Base-by-base conservation (phyloP, 2,113 vertebrate genomes). In the Craseonycteris thonglongyai region DNA sequence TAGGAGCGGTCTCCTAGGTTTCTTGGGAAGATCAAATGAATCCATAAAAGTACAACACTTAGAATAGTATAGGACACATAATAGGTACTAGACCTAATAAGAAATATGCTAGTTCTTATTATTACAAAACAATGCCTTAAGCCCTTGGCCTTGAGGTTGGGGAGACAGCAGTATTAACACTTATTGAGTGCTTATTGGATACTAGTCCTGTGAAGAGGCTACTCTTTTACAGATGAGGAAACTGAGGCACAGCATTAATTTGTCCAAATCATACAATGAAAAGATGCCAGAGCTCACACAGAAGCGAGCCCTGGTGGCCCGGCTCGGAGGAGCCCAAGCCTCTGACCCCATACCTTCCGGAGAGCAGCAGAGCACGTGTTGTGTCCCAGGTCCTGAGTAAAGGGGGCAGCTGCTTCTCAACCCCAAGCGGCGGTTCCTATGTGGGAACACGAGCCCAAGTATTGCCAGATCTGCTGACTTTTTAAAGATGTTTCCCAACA, bases 401-500 rank as follows among this genome's bases (percentile, higher is more conserved):
- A 16, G 16, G 0, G 33, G 69, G 24, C 21, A 24, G 72, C 63
- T 42, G 33, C 47, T 71, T 22, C 91, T 21, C 1, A 14, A 24
- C 38, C 51, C 35, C 0, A 0, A 51, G 87, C 61, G 3, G 26
- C 7, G 1, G 79, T 40, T 35, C 40, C 82, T 4, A 0, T 28
- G 71, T 0, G 1, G 51, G 78, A 93, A 63, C 56, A 28, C 0
- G 0, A 74, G 28, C 78, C 69, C 0, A 26, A 2, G 42, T 1
- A 1, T 63, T 72, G 81, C 90, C 42, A 81, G 26, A 72, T 91
- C 51, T 63, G 59, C 66, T 88, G 82, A 61, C 82, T 91, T 92
- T 83, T 80, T 49, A 61, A 89, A 86, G 88, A 51, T 63, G 49
- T 91, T 94, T 96, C 79, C 65, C 89, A 75, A 5, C 74, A 75